phyloP scores from a whole-genome alignment of 2,888 invertebrate species.

The Eristalis pertinax region DNA sequence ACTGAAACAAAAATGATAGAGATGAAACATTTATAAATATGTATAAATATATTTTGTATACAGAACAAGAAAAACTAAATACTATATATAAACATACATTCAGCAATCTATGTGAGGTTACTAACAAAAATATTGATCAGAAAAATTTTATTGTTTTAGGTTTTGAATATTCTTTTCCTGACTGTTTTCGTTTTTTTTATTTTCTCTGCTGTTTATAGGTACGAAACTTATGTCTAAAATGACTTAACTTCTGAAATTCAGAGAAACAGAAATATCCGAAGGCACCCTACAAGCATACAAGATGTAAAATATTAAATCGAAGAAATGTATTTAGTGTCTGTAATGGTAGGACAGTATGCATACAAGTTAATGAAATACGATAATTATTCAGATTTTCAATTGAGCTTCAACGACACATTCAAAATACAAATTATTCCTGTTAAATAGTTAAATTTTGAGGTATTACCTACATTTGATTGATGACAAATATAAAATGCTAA shows the following conservation, averaged over 20 bases:
- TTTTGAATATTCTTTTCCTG: too few relatives aligned
- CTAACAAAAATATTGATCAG: conserved; percentile 21
- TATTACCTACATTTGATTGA: neutral
- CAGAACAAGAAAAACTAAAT: conserved; percentile 54
- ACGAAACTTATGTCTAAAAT: neutral
- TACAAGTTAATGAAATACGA: neutral
- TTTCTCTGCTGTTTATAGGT: neutral
- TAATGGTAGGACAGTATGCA: neutral
- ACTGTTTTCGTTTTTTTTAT: neutral
- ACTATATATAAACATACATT: conserved; percentile 48
- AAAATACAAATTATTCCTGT: neutral
- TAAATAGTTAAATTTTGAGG: neutral
- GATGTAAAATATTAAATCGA: neutral
- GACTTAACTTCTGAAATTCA: neutral
- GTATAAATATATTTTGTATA: conserved; percentile 73
- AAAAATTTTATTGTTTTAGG: neutral
- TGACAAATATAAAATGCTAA: neutral
- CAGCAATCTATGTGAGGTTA: conserved; percentile 33
- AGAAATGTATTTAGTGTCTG: neutral
- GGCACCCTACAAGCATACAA: neutral
- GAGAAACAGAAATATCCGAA: neutral
- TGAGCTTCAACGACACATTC: neutral
- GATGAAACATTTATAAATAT: conserved; percentile 12
- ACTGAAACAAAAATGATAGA: conserved; percentile 30
- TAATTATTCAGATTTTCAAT: neutral